These are phyloP conservation scores for Perithous albicinctus DNA, from an alignment of 2,888 invertebrate species.

Conservation along the genomic window DNA sequence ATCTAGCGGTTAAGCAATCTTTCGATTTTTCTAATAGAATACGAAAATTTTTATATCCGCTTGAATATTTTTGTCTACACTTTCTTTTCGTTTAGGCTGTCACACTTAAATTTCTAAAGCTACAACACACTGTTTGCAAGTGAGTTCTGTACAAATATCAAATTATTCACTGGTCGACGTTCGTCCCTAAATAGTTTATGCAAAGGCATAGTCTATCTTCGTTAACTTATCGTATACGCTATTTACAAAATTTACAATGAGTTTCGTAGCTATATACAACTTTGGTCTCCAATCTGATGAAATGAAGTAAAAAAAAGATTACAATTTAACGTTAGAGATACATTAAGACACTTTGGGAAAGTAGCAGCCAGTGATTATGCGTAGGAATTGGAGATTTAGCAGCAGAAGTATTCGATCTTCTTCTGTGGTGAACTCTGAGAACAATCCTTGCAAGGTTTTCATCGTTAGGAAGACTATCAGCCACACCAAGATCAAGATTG, in stretches of 20 bases:
- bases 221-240: conserved; percentile 56
- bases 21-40: too few relatives aligned
- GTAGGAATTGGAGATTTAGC: background rate
- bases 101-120: conserved; percentile 14
- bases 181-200: conserved; percentile 68
- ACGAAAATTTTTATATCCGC: background rate
- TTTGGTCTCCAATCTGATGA: conserved; percentile 35
- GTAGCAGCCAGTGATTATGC: background rate
- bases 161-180: conserved; percentile 71
- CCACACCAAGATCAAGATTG: too few relatives aligned
- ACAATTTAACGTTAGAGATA: too few relatives aligned
- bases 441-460: too few relatives aligned
- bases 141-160: background rate
- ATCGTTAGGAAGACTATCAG: too few relatives aligned
- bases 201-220: conserved; percentile 19
- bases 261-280: conserved; percentile 67
- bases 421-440: conserved; percentile 76
- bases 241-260: conserved; percentile 62
- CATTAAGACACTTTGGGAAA: conserved; percentile 12
- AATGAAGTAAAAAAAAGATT: conserved; percentile 3
- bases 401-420: conserved; percentile 74
- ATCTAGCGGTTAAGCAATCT: too few relatives aligned
- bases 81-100: background rate
- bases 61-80: background rate
- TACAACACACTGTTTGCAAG: too few relatives aligned